Evolutionary conservation across 2,888 invertebrate species (phyloP).

Genomic region (Plagodis dolabraria): DNA sequence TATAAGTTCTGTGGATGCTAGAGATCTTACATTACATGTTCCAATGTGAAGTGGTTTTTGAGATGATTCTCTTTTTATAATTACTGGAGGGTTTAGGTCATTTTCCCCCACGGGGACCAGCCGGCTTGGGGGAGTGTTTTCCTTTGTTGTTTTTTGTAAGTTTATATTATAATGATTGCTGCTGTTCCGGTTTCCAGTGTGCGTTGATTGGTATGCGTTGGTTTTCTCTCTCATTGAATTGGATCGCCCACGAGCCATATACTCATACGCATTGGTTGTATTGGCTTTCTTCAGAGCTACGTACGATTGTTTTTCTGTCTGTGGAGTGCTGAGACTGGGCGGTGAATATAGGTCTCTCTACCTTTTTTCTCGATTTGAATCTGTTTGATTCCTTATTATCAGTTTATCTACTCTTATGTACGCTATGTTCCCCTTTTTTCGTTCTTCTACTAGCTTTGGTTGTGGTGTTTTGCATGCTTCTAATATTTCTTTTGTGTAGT

Average conservation of each 20-base stretch:
- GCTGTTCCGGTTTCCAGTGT: slow-evolving; percentile 8
- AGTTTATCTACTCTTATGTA: slow-evolving; percentile 25
- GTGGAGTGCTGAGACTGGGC: background rate
- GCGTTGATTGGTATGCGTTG: slow-evolving; percentile 17
- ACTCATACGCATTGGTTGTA: slow-evolving; percentile 24
- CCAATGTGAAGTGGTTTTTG: slow-evolving; percentile 1
- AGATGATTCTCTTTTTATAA: background rate
- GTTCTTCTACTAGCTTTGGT: slow-evolving; percentile 29
- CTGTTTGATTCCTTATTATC: slow-evolving; percentile 19
- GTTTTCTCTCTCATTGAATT: slow-evolving; percentile 19
- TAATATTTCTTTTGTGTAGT: slow-evolving; percentile 30
- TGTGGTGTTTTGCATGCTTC: slow-evolving; percentile 30
- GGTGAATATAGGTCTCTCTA: slow-evolving; percentile 19
- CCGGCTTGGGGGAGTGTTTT: slow-evolving; percentile 20
- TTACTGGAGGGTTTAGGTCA: slow-evolving; percentile 31
- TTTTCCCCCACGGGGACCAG: too few relatives aligned
- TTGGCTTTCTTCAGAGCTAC: slow-evolving; percentile 20
- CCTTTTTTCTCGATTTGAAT: slow-evolving; percentile 21
- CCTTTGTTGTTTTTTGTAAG: background rate
- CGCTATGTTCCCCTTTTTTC: slow-evolving; percentile 31
- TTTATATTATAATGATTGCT: slow-evolving; percentile 2
- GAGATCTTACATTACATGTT: slow-evolving; percentile 17
- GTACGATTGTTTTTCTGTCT: slow-evolving; percentile 11
- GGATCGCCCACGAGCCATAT: slow-evolving; percentile 16
- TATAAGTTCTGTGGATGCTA: slow-evolving; percentile 4